Percentiles rank a stretch among this genome's conserved stretches.
Evolutionary conservation across 1,140 invertebrate species (phyloP).

Genomic region (Ridgeia piscesae): DNA sequence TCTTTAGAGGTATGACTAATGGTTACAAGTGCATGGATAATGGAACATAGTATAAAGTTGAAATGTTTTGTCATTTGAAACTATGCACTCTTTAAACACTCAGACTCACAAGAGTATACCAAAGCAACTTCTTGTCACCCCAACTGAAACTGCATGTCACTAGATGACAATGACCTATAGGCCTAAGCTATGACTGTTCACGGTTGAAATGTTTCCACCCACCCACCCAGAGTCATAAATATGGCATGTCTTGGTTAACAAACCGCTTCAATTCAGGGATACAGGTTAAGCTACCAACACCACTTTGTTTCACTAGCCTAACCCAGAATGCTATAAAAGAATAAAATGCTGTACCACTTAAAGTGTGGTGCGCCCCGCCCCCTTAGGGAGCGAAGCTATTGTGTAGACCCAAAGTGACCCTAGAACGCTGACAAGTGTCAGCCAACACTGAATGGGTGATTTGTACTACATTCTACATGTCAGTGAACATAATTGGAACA

Average conservation of each 20-base stretch:
- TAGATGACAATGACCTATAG: neutral
- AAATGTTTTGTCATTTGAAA: neutral
- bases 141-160: neutral
- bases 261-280: neutral
- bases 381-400: neutral
- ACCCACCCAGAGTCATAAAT: neutral
- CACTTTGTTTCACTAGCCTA: neutral
- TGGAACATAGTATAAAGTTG: neutral
- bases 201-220: neutral
- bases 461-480: neutral
- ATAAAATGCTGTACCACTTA: neutral
- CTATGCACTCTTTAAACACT: neutral
- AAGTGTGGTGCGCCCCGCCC: neutral
- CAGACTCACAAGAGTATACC: neutral
- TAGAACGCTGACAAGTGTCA: neutral
- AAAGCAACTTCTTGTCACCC: neutral
- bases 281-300: neutral
- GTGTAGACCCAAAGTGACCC: neutral
- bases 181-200: neutral
- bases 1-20: neutral
- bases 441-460: neutral
- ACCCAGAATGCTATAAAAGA: neutral
- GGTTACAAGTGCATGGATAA: neutral
- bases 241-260: neutral
- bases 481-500: neutral